Evolutionary conservation across 1,140 invertebrate genomes (phyloP).

Genomic region (Chironomus tepperi): DNA sequence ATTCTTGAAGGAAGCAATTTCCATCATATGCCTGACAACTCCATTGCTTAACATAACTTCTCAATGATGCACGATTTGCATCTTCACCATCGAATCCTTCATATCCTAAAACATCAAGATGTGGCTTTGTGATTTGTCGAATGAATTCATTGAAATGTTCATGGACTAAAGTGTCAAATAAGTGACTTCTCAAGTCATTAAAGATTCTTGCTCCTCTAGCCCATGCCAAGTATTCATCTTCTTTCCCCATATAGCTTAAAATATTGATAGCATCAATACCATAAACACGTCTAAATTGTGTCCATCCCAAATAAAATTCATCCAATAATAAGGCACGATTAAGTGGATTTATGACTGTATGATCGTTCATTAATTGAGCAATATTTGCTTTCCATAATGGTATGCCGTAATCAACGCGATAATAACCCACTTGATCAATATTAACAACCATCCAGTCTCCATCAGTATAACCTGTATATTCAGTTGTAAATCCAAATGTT

Average conservation of each 20-base stretch:
- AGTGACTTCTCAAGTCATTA: not conserved
- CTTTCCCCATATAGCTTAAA: not conserved
- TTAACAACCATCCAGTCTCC: conserved; percentile 28
- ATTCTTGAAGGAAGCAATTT: not conserved
- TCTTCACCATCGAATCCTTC: not conserved
- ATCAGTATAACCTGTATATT: conserved; percentile 28
- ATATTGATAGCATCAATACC: not conserved
- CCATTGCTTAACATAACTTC: not conserved
- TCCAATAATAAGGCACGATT: conserved; percentile 54
- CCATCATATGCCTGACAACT: not conserved
- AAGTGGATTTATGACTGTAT: conserved; percentile 43
- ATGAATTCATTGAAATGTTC: not conserved
- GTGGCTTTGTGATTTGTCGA: not conserved
- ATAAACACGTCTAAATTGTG: not conserved
- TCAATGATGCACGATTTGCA: not conserved
- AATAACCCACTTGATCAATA: conserved; percentile 40
- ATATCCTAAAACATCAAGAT: not conserved
- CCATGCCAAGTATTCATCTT: not conserved
- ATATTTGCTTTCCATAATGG: conserved; percentile 45
- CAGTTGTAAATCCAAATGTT: conserved; percentile 30
- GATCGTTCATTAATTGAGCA: conserved; percentile 36
- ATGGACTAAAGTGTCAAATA: not conserved
- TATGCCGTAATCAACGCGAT: conserved; percentile 53
- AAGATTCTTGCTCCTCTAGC: not conserved
- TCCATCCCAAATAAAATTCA: conserved; percentile 32